Percentiles rank a stretch among this genome's conserved stretches.
Conservation (phyloP, 92 coral and sea anemone genomes). For the Pocillopora grandis region DNA sequence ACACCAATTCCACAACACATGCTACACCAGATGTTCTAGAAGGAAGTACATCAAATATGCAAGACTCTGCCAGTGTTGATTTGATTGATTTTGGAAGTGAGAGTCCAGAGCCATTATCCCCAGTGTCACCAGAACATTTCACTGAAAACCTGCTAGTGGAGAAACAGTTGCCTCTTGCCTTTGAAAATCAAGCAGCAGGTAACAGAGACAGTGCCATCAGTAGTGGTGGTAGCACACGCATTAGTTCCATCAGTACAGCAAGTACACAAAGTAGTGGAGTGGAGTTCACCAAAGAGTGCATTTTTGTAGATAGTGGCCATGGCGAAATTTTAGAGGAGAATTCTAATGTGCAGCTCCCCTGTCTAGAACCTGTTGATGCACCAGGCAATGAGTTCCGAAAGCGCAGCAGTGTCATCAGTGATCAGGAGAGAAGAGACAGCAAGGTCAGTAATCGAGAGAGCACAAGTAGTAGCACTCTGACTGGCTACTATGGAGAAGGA, state of each 20-base stretch:
- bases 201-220: conserved; percentile 78
- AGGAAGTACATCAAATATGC: not conserved
- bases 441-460: conserved; percentile 43
- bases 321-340: conserved; percentile 45
- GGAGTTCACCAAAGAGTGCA: conserved; percentile 48
- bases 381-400: not conserved
- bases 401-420: conserved; percentile 11
- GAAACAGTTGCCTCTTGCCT: conserved; percentile 1
- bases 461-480: conserved; percentile 71
- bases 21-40: conserved; percentile 17
- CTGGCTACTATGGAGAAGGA: conserved; percentile 29
- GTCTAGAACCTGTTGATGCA: not conserved
- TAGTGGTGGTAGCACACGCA: conserved; percentile 73
- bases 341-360: conserved; percentile 14
- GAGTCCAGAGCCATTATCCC: not conserved
- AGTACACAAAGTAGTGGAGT: conserved; percentile 72
- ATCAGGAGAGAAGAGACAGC: conserved; percentile 17
- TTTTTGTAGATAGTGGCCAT: conserved; percentile 50
- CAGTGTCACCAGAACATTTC: not conserved
- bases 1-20: not conserved
- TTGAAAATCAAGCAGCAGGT: not conserved
- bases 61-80: conserved; percentile 19
- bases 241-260: conserved; percentile 58
- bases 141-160: not conserved
- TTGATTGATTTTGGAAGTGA: conserved; percentile 39